Conservation (phyloP, 2,888 invertebrate genomes). For the Drosophila prostipennis region DNA sequence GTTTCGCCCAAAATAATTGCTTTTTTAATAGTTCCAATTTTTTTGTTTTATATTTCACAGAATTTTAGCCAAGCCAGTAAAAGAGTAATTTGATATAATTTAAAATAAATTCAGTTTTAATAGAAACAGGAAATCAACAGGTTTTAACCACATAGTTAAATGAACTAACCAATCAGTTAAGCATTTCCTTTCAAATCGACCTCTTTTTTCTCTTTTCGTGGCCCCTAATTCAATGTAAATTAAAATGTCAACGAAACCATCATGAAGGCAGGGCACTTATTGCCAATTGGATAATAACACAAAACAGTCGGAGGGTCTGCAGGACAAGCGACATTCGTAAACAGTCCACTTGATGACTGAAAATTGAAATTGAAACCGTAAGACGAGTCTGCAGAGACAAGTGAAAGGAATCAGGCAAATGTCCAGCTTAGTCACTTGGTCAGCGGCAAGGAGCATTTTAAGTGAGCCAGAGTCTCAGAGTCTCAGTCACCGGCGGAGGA, state of each 20-base stretch:
- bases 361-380: slow-evolving; percentile 75
- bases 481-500: background rate
- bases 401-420: slow-evolving; percentile 43
- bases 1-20: too few species aligned
- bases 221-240: slow-evolving; percentile 66
- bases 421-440: slow-evolving; percentile 45
- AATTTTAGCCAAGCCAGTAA: too few species aligned
- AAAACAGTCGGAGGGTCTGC: slow-evolving; percentile 5
- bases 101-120: too few species aligned
- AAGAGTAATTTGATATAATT: too few species aligned
- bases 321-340: slow-evolving; percentile 47
- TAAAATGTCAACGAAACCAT: slow-evolving; percentile 68
- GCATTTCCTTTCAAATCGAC: too few species aligned
- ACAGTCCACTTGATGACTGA: slow-evolving; percentile 68
- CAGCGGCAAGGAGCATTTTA: slow-evolving; percentile 22
- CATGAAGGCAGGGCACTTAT: slow-evolving; percentile 9
- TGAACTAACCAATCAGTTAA: background rate
- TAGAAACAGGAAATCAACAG: too few species aligned
- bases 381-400: slow-evolving; percentile 41
- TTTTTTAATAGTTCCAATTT: too few species aligned
- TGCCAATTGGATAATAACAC: slow-evolving; percentile 28
- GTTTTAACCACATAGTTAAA: too few species aligned
- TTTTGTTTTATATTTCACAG: too few species aligned
- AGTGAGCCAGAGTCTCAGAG: background rate
- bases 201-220: background rate